A percentile compares a stretch with the other conserved stretches of the same genome.
Evolutionary conservation across 2,888 invertebrate species (phyloP).

Genomic region (Argyresthia albistria): DNA sequence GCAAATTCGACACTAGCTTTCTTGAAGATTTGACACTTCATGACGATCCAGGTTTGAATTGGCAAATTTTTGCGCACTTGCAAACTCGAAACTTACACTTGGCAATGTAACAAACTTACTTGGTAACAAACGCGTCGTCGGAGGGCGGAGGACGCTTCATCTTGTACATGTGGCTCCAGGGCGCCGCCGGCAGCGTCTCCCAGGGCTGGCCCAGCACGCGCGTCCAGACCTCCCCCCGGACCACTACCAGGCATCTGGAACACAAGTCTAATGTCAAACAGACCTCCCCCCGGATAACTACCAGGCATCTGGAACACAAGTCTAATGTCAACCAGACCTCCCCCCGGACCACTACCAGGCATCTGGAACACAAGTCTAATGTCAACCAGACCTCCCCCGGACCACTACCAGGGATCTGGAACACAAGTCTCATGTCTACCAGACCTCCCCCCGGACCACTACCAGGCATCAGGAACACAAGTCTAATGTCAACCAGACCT

Average conservation of each 20-base stretch:
- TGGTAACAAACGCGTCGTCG: constrained; percentile 29
- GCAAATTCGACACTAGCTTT: no score
- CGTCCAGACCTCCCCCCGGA: constrained; percentile 61
- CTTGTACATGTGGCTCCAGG: constrained; percentile 68
- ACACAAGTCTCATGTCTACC: constrained; percentile 23
- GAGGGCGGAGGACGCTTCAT: constrained; percentile 60
- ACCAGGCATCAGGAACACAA: constrained; percentile 40
- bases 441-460: constrained; percentile 57
- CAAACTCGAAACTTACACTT: no score
- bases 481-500: constrained; percentile 18
- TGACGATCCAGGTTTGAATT: no score
- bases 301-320: constrained; percentile 35
- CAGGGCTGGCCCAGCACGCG: constrained; percentile 58
- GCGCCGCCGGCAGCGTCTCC: constrained; percentile 57
- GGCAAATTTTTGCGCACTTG: no score
- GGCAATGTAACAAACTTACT: no score
- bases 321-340: constrained; percentile 47
- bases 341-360: constrained; percentile 54
- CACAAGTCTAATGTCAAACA: neutral
- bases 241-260: constrained; percentile 51
- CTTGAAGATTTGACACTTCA: no score
- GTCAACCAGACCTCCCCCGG: no score
- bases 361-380: constrained; percentile 22
- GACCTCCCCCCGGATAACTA: no score
- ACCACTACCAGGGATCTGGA: constrained; percentile 54